phyloP scores from a whole-genome alignment of 2,888 invertebrate genomes.

The Ganaspis brasiliensis region DNA sequence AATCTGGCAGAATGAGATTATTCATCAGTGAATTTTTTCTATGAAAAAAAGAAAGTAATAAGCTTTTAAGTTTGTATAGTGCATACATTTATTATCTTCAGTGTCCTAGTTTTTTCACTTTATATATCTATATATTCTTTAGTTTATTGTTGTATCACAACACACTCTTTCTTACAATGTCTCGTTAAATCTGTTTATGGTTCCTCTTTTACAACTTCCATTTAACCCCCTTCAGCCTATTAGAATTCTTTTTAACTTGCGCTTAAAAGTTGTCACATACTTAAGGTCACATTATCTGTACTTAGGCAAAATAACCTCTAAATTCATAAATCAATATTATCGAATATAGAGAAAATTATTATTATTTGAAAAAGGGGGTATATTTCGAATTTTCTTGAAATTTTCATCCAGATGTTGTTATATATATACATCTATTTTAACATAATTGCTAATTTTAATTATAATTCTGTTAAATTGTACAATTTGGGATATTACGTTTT shows the following conservation, averaged over 20 bases:
- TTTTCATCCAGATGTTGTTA: no score
- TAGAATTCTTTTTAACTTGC: neutral
- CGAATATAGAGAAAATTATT: no score
- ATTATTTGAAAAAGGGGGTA: no score
- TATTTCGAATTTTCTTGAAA: no score
- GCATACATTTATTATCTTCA: neutral
- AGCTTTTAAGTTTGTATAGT: neutral
- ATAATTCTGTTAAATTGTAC: no score
- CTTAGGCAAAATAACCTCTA: neutral
- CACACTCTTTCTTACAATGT: neutral
- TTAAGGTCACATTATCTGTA: neutral
- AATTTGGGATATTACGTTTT: no score
- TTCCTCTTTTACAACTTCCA: slow-evolving; percentile 52
- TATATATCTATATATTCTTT: slow-evolving; percentile 6
- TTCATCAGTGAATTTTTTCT: slow-evolving; percentile 10
- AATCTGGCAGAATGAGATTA: slow-evolving; percentile 47
- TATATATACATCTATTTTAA: no score
- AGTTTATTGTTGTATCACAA: slow-evolving; percentile 45
- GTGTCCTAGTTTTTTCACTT: neutral
- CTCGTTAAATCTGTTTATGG: slow-evolving; percentile 58
- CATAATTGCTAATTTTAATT: no score
- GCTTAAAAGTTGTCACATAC: neutral
- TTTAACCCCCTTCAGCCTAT: slow-evolving; percentile 48
- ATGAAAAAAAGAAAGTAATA: neutral
- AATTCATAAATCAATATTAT: slow-evolving; percentile 5